Evolutionary conservation across 2,113 vertebrate species (phyloP).

Genomic region (Cyanocitta stelleri): DNA sequence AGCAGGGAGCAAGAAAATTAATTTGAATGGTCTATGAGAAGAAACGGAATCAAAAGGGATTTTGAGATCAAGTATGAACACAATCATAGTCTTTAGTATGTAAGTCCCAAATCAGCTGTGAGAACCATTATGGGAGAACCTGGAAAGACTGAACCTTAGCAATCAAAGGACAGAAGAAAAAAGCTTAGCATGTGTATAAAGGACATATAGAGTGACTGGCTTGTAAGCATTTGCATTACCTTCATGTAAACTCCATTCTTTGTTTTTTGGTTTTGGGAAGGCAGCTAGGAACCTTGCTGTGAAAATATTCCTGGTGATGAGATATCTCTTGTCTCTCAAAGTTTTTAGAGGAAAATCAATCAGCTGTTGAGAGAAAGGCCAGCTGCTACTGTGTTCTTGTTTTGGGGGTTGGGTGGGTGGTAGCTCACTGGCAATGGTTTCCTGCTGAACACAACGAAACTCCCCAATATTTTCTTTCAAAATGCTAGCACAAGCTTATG

Average conservation of each 20-base stretch:
- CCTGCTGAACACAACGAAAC: not conserved
- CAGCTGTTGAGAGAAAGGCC: not conserved
- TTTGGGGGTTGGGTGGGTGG: not conserved
- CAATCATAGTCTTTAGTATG: accelerated
- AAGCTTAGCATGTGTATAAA: not conserved
- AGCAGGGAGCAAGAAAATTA: not conserved
- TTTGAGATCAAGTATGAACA: not conserved
- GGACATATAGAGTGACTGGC: not conserved
- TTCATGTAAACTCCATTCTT: not conserved
- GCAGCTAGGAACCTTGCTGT: not conserved
- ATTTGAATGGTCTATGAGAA: not conserved
- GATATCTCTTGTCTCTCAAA: not conserved
- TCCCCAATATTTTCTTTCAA: not conserved
- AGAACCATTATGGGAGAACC: not conserved
- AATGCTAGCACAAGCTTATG: not conserved
- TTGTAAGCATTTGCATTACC: not conserved
- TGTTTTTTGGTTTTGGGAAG: not conserved
- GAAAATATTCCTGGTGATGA: not conserved
- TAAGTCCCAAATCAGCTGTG: not conserved
- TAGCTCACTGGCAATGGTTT: not conserved
- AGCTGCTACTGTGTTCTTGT: not conserved
- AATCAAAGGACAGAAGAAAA: not conserved
- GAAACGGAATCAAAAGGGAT: not conserved
- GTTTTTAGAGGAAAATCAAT: not conserved
- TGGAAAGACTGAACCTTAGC: not conserved